Evolutionary conservation across 1,140 invertebrate genomes (phyloP), one percentile per base, ranked within the genome.

Genomic region (Oreohelix idahoensis): DNA sequence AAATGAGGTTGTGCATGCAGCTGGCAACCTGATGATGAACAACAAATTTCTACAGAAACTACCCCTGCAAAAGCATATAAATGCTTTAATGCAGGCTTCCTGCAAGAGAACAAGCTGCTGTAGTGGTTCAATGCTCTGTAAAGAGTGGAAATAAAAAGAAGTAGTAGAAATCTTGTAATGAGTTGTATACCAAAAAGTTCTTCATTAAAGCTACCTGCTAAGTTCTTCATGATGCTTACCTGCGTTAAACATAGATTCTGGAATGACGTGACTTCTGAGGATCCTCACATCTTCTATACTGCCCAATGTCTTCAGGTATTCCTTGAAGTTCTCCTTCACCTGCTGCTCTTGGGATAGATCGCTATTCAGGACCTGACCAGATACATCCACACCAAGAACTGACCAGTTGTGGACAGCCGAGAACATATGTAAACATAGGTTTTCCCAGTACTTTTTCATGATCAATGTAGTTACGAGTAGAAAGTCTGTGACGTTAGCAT

Each of bases 401-500:
- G n/a, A 58, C 80, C 80, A 82, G 51, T 49, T 73, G 26, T 73
- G 69, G 2, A 82, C 49, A 11, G 32, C 70, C 11, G 80, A 53
- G 29, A 82, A 82, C 80, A 82, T 36, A 29, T 58, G 70, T 23
- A 74, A n/a, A 39, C 69, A 82, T 29, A 75, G 42, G 26, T 20
- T 70, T 36, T 82, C 80, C 80, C 80, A 82, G 71, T 38, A 82
- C 35, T 82, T 82, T 36, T 82, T 82, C 51, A 75, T 75, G 11
- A 75, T 58, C 36, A 73, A 23, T 5, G 58, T 53, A n/a, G 80
- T 82, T 10, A 82, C 45, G 15, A 82, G 11, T 0, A 74, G 5
- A 29, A 82, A 51, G 49, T 82, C 71, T 23, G 32, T 53, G 32
- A 39, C 29, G 17, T 17, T 17, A 26, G n/a, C 80, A 23, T 74